Evolutionary conservation across 2,113 vertebrate genomes (phyloP), one percentile per base, ranked within the genome.

Genomic region (Antechinus stuartii): DNA sequence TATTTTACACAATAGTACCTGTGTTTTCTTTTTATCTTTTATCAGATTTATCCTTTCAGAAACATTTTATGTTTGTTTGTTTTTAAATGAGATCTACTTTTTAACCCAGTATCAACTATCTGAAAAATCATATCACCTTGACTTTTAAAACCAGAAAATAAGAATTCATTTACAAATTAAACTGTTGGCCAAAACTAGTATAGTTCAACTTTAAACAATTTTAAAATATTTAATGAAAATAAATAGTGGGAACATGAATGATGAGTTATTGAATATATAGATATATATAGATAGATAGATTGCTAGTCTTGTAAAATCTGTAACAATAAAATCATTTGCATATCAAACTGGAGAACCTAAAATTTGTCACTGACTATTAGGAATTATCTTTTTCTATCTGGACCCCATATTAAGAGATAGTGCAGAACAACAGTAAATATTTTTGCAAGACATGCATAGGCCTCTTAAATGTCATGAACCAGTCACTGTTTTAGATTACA

Each of bases 151-250:
- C 9, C 46, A 90, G 24, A 56, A 91, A 55, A 26, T 92, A 11
- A 89, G 84, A 94, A 92, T 91, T 47, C 89, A 90, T 53, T 89
- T 55, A 92, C 89, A 91, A 10, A 6, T 52, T 89, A 76, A 96
- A 52, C 2, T 92, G 54, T 53, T 91, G 42, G 90, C 90, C 57
- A 93, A 50, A 76, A 23, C 6, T 42, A 42, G 68, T 22, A 42
- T 42, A 84, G 19, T 22, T 42, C 7, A 23, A 76, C 42, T 84
- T 6, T 76, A 42, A 0, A 56, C 0, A 57, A 3, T 2, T 92
- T 90, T 50, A 57, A 95, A 4, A 27, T 84, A 50, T 26, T 46
- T 9, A 8, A 92, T 46, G 55, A 53, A 68, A 94, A 91, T n/a
- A 93, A 95, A 90, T 47, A 46, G 26, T 94, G 47, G 91, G 91